Evolutionary conservation across 2,113 vertebrate species (phyloP).

Genomic region (Thryonomys swinderianus): DNA sequence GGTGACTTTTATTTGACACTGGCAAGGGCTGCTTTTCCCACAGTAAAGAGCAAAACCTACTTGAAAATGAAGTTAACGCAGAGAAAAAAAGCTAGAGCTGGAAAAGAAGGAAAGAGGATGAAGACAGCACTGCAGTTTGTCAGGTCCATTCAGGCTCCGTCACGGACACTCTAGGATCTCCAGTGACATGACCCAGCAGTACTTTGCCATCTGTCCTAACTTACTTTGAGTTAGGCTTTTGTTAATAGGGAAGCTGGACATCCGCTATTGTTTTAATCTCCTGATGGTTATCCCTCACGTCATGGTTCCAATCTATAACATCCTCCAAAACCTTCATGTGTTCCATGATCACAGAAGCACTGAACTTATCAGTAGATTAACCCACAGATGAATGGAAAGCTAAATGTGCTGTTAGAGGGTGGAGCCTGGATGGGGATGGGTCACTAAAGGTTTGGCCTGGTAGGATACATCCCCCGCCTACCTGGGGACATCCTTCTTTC

Average conservation of each 20-base stretch:
- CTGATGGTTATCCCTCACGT: background rate
- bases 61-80: background rate
- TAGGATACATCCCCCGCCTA: background rate
- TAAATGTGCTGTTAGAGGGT: background rate
- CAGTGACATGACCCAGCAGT: background rate
- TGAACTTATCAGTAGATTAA: background rate
- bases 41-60: background rate
- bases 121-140: background rate
- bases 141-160: no score
- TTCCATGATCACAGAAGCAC: background rate
- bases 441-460: background rate
- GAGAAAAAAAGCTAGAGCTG: background rate
- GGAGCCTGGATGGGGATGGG: background rate
- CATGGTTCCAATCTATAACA: background rate
- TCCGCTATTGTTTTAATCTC: background rate
- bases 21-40: background rate
- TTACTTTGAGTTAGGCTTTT: background rate
- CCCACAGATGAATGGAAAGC: background rate
- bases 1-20: background rate
- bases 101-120: accelerated
- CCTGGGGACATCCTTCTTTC: no score
- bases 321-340: background rate
- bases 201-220: background rate
- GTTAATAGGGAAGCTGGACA: background rate
- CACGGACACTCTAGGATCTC: background rate